These are phyloP conservation scores for Tenodera sinensis DNA, from an alignment of 2,888 invertebrate species.

Conservation along the genomic window DNA sequence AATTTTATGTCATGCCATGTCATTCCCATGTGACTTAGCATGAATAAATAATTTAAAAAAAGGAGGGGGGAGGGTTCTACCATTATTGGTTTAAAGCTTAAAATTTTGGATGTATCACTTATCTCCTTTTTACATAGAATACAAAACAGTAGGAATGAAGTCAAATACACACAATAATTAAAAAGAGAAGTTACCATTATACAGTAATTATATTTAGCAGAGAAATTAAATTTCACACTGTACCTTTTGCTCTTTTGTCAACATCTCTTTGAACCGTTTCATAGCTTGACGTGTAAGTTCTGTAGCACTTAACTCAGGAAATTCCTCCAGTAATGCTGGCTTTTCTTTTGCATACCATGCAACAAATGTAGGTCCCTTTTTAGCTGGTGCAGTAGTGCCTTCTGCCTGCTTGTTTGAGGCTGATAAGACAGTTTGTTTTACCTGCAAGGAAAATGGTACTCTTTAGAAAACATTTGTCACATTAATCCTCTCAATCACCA, in stretches of 20 bases:
- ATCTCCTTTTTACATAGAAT: no score
- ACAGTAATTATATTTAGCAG: not conserved
- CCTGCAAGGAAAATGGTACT: not conserved
- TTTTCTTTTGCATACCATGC: constrained; percentile 61
- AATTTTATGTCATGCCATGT: no score
- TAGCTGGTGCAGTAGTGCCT: not conserved
- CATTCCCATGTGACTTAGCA: no score
- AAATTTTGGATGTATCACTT: no score
- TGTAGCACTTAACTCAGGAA: constrained; percentile 51
- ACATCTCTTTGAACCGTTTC: constrained; percentile 48
- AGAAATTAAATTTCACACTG: not conserved
- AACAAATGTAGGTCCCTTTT: constrained; percentile 44
- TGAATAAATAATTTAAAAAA: no score
- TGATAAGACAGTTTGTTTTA: constrained; percentile 9
- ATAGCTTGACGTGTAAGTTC: constrained; percentile 57
- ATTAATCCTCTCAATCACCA: no score
- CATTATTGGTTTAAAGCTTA: no score
- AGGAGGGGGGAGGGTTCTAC: no score
- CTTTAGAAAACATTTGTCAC: no score
- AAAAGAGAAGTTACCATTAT: no score
- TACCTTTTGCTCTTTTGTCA: not conserved
- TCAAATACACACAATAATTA: not conserved
- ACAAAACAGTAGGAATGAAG: no score
- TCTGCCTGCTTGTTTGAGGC: not conserved
- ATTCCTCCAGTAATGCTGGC: constrained; percentile 51